Conservation (phyloP, 2,888 invertebrate species). For the Napeogenes inachia region DNA sequence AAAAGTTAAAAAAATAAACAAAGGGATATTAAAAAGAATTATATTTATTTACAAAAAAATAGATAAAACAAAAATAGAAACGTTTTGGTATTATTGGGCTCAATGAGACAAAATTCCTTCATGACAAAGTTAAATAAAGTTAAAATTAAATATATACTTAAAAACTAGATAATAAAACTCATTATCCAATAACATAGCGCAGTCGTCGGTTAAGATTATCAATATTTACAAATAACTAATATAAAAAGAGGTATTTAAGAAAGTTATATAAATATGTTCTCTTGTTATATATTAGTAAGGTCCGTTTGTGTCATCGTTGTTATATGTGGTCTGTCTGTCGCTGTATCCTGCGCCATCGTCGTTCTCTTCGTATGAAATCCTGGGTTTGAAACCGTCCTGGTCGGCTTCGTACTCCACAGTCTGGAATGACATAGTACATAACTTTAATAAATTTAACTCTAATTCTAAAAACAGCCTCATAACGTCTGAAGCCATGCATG, state of each 20-base stretch:
- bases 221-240: conserved; percentile 8
- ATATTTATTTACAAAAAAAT: too few species aligned
- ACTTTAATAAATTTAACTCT: too few species aligned
- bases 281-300: conserved; percentile 23
- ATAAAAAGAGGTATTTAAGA: conserved; percentile 3
- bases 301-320: conserved; percentile 26
- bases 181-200: conserved; percentile 48
- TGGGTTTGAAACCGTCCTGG: conserved; percentile 81
- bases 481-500: too few species aligned
- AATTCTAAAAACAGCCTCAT: too few species aligned
- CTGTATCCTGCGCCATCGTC: conserved; percentile 47
- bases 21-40: too few species aligned
- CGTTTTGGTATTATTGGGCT: conserved; percentile 26
- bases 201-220: conserved; percentile 38
- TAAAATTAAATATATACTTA: conserved; percentile 9
- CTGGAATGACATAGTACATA: conserved; percentile 43
- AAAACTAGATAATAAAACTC: conserved; percentile 39
- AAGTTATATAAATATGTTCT: not conserved
- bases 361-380: conserved; percentile 81
- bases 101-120: conserved; percentile 5
- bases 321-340: conserved; percentile 26
- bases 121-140: too few species aligned
- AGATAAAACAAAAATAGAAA: conserved; percentile 1
- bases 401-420: conserved; percentile 84
- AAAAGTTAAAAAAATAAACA: too few species aligned